These are phyloP conservation scores for Ophion slaviceki DNA, from an alignment of 2,888 invertebrate species.

Conservation along the genomic window DNA sequence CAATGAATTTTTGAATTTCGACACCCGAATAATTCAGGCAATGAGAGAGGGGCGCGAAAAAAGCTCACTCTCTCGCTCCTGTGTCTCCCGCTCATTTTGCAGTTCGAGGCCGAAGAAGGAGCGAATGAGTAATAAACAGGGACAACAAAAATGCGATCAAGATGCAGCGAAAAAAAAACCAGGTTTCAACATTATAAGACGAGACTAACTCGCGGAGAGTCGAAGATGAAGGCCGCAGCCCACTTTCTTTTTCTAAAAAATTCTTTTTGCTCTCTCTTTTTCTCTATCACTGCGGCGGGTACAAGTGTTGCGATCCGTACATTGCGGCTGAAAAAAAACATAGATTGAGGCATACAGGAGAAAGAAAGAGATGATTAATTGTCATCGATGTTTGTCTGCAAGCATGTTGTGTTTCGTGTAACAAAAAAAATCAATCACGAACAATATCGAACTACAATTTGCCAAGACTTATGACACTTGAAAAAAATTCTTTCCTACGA, in stretches of 20 bases:
- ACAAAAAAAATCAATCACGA: neutral
- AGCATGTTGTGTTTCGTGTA: neutral
- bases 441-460: neutral
- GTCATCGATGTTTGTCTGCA: neutral
- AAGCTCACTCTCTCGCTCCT: slow-evolving; percentile 5
- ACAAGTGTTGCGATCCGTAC: slow-evolving; percentile 81
- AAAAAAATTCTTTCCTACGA: neutral
- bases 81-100: slow-evolving; percentile 38
- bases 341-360: slow-evolving; percentile 68
- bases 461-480: too few relatives aligned
- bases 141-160: slow-evolving; percentile 44
- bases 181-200: slow-evolving; percentile 45
- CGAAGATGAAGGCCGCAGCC: slow-evolving; percentile 57
- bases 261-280: slow-evolving; percentile 48
- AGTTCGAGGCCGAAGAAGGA: slow-evolving; percentile 29
- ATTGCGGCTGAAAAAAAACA: slow-evolving; percentile 82
- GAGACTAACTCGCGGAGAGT: slow-evolving; percentile 77
- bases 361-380: neutral
- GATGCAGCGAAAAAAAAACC: slow-evolving; percentile 43
- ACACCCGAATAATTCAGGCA: slow-evolving; percentile 1
- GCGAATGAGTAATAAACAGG: slow-evolving; percentile 34
- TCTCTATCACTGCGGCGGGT: slow-evolving; percentile 79
- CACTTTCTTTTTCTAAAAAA: slow-evolving; percentile 35
- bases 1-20: neutral
- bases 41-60: slow-evolving; percentile 68